Base-by-base conservation (phyloP, 2,888 invertebrate species). In the Anorthoa munda region DNA sequence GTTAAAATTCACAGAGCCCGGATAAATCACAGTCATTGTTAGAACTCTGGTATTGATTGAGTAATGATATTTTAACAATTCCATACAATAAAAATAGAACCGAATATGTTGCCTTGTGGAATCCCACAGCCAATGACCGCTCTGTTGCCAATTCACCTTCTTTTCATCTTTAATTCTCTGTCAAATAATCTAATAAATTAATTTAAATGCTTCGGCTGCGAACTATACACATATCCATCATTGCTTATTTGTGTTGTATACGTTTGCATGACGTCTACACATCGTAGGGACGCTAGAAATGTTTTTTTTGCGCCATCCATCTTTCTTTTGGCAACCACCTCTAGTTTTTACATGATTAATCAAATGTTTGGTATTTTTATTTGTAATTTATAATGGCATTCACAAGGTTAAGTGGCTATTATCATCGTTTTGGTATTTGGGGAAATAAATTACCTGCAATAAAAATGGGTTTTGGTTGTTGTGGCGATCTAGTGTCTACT, bases 281-380 rank as follows among this genome's bases (percentile, higher is more conserved):
- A 59, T 79, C 59, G 55, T 21, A 64, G 39, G 46, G 59, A 72
- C 68, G 58, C 26, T 11, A 64, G 76, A 74, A 81, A 75, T 75
- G 60, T 46, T 66, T 83, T 61, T 61, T 56, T 51, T 21, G 18
- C 53, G 3, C 59, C 66, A 74, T 86, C 46, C 26, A 56, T 84
- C 78, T 78, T 77, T 17, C 31, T 72, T 72, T 83, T 84, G 84
- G 84, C 86, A 86, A 65, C 58, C n/a, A 2, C 26, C n/a, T 26
- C 45, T 45, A 55, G 67, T 60, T 72, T 18, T 21, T 74, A 65
- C 31, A 39, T 31, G 21, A 63, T 79, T 72, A 77, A 86, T 86
- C 72, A 66, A 75, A 66, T 64, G 64, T 71, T 72, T 65, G 53
- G 71, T 74, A 60, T 75, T 66, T 76, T 81, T 69, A 63, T 72